A percentile compares a stretch with the other conserved stretches of the same genome.
Conservation (phyloP, 2,888 invertebrate species). For the Melieria omissa region DNA sequence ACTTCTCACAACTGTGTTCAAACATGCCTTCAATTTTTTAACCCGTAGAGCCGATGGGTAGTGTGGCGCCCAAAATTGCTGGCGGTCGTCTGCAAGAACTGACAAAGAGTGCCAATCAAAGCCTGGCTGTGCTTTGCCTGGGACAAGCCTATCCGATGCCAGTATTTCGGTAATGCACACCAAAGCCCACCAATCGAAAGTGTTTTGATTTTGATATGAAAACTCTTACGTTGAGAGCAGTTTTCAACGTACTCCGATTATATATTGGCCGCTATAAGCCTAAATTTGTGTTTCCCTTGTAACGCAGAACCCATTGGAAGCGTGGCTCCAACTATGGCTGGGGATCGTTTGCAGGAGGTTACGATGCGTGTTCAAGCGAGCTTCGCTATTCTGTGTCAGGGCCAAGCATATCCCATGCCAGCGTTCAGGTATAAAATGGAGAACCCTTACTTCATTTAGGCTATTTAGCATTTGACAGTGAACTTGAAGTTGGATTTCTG, state of each 20-base stretch:
- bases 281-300: too few relatives aligned
- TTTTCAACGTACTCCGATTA: too few relatives aligned
- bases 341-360: conserved; percentile 70
- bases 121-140: conserved; percentile 68
- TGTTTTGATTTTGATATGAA: too few relatives aligned
- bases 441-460: conserved; percentile 32
- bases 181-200: too few relatives aligned
- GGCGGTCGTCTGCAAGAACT: conserved; percentile 70
- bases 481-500: background rate
- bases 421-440: conserved; percentile 74
- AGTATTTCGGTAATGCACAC: conserved; percentile 68
- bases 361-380: conserved; percentile 66
- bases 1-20: too few relatives aligned
- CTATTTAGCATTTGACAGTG: conserved; percentile 26
- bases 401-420: conserved; percentile 81
- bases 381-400: conserved; percentile 77
- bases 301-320: conserved; percentile 75
- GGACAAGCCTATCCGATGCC: conserved; percentile 72
- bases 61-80: conserved; percentile 68
- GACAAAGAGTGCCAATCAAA: conserved; percentile 46
- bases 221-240: too few relatives aligned
- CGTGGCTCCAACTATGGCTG: conserved; percentile 73
- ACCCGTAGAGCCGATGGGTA: conserved; percentile 68
- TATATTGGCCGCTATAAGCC: too few relatives aligned
- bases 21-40: background rate